Percentiles rank a stretch among this genome's conserved stretches.
Conservation (phyloP, 1,140 invertebrate genomes). For the Achroia grisella region DNA sequence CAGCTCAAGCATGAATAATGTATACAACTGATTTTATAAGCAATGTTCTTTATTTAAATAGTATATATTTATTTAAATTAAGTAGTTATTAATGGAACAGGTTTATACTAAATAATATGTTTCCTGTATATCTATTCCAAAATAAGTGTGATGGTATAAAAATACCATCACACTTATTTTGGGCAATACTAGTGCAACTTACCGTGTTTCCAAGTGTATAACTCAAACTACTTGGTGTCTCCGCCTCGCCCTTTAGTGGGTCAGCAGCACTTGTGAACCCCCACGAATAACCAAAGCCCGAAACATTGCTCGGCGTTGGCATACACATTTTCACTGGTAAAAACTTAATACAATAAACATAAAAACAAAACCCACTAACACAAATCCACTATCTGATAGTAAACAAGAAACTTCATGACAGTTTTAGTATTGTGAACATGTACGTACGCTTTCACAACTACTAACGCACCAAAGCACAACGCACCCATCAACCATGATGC, state of each 20-base stretch:
- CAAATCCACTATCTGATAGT: slow-evolving; percentile 55
- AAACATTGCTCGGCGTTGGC: slow-evolving; percentile 70
- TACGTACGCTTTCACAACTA: slow-evolving; percentile 64
- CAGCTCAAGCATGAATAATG: no score
- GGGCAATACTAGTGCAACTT: no score
- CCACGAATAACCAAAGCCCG: slow-evolving; percentile 71
- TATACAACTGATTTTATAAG: no score
- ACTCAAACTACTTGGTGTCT: slow-evolving; percentile 67
- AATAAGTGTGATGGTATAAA: no score
- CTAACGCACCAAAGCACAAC: slow-evolving; percentile 57
- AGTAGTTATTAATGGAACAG: no score
- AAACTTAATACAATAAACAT: slow-evolving; percentile 29
- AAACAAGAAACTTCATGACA: slow-evolving; percentile 67
- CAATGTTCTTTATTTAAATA: no score
- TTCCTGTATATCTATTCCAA: no score
- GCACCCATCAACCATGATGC: slow-evolving; percentile 50
- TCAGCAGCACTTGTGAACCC: slow-evolving; percentile 67
- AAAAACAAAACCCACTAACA: slow-evolving; percentile 55
- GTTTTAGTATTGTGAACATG: slow-evolving; percentile 58
- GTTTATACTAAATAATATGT: no score
- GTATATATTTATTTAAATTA: no score
- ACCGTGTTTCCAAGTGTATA: slow-evolving; percentile 71
- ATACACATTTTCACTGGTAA: slow-evolving; percentile 67
- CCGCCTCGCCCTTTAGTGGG: slow-evolving; percentile 67
- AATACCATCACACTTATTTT: no score